Base-by-base conservation (phyloP, 2,888 invertebrate genomes). In the Mythimna impura region DNA sequence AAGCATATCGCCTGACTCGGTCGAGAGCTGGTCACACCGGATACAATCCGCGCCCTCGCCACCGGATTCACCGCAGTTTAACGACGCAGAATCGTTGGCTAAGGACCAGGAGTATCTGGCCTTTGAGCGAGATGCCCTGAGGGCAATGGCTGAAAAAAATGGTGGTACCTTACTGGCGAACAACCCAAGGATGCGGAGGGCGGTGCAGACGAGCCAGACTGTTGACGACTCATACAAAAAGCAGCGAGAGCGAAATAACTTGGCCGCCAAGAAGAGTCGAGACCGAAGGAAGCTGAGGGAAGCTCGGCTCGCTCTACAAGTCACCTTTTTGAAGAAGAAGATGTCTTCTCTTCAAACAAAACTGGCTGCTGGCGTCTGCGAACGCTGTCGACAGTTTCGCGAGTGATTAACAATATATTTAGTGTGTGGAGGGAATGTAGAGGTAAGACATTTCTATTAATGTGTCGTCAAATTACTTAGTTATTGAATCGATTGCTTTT, bases 271-370 rank as follows among this genome's bases (percentile, higher is more conserved):
- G 91, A 97, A 2, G 30, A 99, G 99, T 0, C 96, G 99, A 20
- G 99, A 99, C 89, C 97, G 98, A 1, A 96, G 99, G 72, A 96
- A 99, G 83, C 97, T 98, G 43, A 98, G 99, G 89, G 99, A 99
- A 92, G 99, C 99, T 86, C 2, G 87, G 85, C 97, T 99, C 66
- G 99, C 99, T 0, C 98, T 99, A 57, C 96, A 99, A 73, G 98
- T 99, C 0, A 98, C 98, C 0, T 98, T 97, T 87, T 96, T 99
- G 30, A 99, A 99, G 92, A 98, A 98, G 86, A 99, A 99, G 93
- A 98, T 98, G 92, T 96, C 98, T n/a, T 97, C 98, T 90, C 93
- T 99, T 34, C 96, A 97, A 69, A 97, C 97, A 70, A 97, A 98
- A 89, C 93, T 98, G 14, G 97, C 97, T 0, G 95, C 97, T 0